Percentiles rank a stretch among this genome's conserved stretches.
Conservation (phyloP, 37 sponge, comb jelly and placozoan genomes). For the Spongilla lacustris region DNA sequence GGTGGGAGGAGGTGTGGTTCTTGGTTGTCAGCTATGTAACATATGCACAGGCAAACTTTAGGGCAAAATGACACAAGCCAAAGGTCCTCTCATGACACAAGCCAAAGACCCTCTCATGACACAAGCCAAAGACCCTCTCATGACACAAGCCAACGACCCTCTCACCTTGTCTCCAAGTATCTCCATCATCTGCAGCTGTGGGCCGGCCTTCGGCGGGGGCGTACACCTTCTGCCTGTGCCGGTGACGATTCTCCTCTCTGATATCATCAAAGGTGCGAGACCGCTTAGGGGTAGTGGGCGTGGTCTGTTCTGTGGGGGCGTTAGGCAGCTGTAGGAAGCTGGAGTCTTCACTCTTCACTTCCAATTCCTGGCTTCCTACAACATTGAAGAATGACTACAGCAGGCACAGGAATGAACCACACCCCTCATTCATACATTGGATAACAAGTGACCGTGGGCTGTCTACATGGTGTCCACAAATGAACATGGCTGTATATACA, state of each 20-base stretch:
- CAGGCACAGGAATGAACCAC: too few species aligned
- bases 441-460: too few species aligned
- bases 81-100: too few species aligned
- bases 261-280: conserved; percentile 83
- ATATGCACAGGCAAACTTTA: too few species aligned
- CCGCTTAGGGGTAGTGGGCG: not conserved
- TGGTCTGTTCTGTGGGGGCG: not conserved
- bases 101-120: not conserved
- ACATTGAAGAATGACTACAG: too few species aligned
- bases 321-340: not conserved
- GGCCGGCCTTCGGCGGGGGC: not conserved
- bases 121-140: not conserved
- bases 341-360: not conserved
- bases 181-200: not conserved
- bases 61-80: too few species aligned
- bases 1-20: too few species aligned
- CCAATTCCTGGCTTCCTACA: not conserved
- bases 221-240: conserved; percentile 32
- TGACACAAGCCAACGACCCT: not conserved
- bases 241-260: conserved; percentile 58
- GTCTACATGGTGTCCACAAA: too few species aligned
- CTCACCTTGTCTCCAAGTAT: not conserved
- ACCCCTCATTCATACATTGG: too few species aligned
- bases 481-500: too few species aligned
- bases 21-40: too few species aligned